Evolutionary conservation across 2,113 vertebrate species (phyloP).

Genomic region (Microcebus jonahi): DNA sequence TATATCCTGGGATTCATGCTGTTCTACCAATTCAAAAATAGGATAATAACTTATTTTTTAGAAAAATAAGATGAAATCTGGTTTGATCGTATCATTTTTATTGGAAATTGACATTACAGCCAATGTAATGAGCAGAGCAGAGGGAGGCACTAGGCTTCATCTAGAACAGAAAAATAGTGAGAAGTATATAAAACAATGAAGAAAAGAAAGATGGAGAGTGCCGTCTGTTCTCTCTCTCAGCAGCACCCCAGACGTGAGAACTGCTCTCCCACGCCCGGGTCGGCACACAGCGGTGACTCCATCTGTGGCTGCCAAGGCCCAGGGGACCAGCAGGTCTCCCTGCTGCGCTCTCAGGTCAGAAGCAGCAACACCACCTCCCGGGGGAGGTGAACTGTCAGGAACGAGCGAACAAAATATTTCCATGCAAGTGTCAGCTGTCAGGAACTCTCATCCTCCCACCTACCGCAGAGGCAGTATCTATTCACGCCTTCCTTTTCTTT

Average conservation of each 20-base stretch:
- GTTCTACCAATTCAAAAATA: neutral
- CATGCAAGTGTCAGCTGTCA: neutral
- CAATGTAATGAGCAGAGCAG: neutral
- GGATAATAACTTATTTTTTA: neutral
- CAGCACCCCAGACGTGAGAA: neutral
- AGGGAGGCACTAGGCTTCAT: neutral
- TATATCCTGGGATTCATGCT: neutral
- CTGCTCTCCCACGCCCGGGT: rapidly evolving
- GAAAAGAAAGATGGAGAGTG: neutral
- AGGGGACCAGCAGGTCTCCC: neutral
- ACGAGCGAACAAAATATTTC: neutral
- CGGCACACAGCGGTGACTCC: neutral
- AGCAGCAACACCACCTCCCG: neutral
- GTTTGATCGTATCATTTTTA: neutral
- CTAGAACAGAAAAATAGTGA: neutral
- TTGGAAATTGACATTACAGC: neutral
- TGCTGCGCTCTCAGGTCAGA: neutral
- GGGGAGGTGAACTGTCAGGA: neutral
- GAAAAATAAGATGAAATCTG: neutral
- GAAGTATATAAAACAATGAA: neutral
- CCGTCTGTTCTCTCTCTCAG: no score
- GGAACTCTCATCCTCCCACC: neutral
- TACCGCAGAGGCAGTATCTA: neutral
- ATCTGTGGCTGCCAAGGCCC: neutral
- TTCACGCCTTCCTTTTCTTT: neutral